Base-by-base conservation (phyloP, 2,888 invertebrate species). In the Cryptophagus acutangulus region DNA sequence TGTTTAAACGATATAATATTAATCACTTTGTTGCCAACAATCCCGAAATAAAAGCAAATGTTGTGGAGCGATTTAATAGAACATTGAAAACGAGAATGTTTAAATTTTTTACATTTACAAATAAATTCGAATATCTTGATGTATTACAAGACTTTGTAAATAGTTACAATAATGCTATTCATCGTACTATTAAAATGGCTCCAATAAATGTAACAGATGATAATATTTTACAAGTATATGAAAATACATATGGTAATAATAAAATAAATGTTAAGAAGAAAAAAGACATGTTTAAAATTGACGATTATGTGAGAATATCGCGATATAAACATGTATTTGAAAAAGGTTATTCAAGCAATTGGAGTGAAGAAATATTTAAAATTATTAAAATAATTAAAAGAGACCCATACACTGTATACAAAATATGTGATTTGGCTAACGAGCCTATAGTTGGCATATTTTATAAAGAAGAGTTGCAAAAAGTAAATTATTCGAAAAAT, bases 131-230 rank as follows among this genome's bases (percentile, higher is more conserved):
- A 29, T 29, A 29, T 12, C 6, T 5, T 10, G 10, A 29, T 5
- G 13, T n/a, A n/a, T n/a, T n/a, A n/a, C n/a, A n/a, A n/a, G n/a
- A n/a, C n/a, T n/a, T n/a, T n/a, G n/a, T n/a, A n/a, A n/a, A n/a
- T n/a, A n/a, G n/a, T n/a, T n/a, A n/a, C n/a, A n/a, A n/a, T n/a
- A n/a, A n/a, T n/a, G n/a, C 24, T 20, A 20, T 6, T 8, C 24
- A 20, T n/a, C 6, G 30, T 10, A 29, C 30, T 8, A 29, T 29
- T 29, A 29, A 29, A 29, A 29, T 29, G 10, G n/a, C 30, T 9
- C 30, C 30, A 10, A 20, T 20, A n/a, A n/a, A n/a, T n/a, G n/a
- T n/a, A n/a, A n/a, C n/a, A n/a, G n/a, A n/a, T n/a, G n/a, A n/a
- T n/a, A n/a, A n/a, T n/a, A n/a, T n/a, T n/a, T n/a, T n/a, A n/a